phyloP scores from a whole-genome alignment of 2,888 invertebrate species.

The Drosophila paranaensis region DNA sequence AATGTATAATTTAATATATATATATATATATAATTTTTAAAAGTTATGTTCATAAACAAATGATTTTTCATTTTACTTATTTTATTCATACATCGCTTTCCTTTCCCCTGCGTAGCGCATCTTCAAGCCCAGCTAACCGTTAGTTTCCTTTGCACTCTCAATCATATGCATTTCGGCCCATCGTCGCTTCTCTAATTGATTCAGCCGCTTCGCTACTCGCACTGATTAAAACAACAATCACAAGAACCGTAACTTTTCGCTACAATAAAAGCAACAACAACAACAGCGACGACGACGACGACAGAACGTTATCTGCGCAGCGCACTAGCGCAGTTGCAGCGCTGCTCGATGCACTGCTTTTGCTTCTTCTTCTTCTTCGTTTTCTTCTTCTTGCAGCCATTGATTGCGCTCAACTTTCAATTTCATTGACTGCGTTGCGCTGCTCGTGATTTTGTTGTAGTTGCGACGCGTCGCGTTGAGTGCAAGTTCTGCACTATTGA shows the following conservation, averaged over 20 bases:
- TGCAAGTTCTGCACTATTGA: constrained; percentile 36
- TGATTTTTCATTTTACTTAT: too few relatives aligned
- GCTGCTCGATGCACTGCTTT: constrained; percentile 17
- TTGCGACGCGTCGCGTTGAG: constrained; percentile 6
- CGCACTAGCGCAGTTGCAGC: constrained; percentile 27
- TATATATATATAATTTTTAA: too few relatives aligned
- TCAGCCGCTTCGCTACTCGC: constrained; percentile 11
- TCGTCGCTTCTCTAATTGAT: not conserved
- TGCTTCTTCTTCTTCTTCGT: constrained; percentile 18
- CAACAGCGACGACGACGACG: not conserved
- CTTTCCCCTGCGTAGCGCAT: not conserved
- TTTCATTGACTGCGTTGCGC: constrained; percentile 62
- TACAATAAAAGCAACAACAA: constrained; percentile 24
- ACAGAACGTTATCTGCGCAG: constrained; percentile 1
- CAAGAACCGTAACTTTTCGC: constrained; percentile 19
- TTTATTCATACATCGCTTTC: too few relatives aligned
- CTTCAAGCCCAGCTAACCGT: not conserved
- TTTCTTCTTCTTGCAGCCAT: constrained; percentile 22
- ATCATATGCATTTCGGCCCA: constrained; percentile 17
- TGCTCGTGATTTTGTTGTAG: constrained; percentile 22
- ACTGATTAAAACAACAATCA: constrained; percentile 30
- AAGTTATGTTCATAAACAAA: too few relatives aligned
- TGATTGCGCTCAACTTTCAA: constrained; percentile 67
- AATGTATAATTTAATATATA: too few relatives aligned
- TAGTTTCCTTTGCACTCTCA: not conserved